Conservation (phyloP, 2,888 invertebrate species). For the Trissolcus japonicus region DNA sequence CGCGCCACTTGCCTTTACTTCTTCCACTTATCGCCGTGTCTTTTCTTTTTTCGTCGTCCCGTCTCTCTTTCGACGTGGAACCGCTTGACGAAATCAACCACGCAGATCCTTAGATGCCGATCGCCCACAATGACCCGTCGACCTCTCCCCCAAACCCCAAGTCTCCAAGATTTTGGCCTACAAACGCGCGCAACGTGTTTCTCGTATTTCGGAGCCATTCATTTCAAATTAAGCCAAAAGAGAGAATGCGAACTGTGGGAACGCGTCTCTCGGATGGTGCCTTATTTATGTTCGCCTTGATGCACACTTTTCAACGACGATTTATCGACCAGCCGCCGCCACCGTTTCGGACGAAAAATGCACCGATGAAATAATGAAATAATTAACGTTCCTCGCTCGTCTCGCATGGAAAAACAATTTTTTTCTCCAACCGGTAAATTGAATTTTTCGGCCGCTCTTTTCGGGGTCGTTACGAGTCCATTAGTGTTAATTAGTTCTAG, state of each 20-base stretch:
- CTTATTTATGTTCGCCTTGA: constrained; percentile 44
- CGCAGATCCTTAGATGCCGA: constrained; percentile 9
- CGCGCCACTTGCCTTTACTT: constrained; percentile 71
- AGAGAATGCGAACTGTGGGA: constrained; percentile 32
- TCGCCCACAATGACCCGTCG: constrained; percentile 12
- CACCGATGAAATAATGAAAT: constrained; percentile 28
- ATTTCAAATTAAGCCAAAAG: constrained; percentile 25
- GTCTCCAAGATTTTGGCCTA: constrained; percentile 22
- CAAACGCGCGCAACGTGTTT: constrained; percentile 28
- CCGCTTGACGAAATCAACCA: constrained; percentile 11
- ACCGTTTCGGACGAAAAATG: constrained; percentile 9
- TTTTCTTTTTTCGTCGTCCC: constrained; percentile 39
- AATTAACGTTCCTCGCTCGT: constrained; percentile 9
- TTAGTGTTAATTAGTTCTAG: not conserved
- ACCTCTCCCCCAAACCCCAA: constrained; percentile 3
- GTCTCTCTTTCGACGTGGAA: not conserved
- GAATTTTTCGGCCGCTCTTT: constrained; percentile 1
- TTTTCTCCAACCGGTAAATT: constrained; percentile 4
- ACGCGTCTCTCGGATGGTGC: constrained; percentile 23
- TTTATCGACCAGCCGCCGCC: constrained; percentile 21
- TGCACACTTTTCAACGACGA: constrained; percentile 31
- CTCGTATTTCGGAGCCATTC: constrained; percentile 31
- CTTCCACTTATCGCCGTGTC: constrained; percentile 43
- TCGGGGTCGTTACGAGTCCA: too few relatives aligned
- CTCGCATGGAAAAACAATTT: constrained; percentile 21